phyloP scores from a whole-genome alignment of 2,888 invertebrate genomes.

The Ectropis crepuscularia region DNA sequence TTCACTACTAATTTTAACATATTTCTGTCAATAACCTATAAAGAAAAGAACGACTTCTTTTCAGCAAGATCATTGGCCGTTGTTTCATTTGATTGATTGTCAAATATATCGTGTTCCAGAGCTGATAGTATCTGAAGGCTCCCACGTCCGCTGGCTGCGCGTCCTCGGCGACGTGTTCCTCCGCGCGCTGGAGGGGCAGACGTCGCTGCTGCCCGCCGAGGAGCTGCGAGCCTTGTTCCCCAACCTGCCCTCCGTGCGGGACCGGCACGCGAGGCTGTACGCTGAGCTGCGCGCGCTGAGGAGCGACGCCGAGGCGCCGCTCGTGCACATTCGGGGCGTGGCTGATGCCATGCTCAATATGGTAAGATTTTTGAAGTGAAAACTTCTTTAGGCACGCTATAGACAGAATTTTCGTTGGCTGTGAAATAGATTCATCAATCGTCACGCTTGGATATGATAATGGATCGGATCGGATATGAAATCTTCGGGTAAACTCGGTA shows the following conservation, averaged over 20 bases:
- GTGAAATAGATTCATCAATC: too few relatives aligned
- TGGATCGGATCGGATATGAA: too few relatives aligned
- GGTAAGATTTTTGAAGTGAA: too few relatives aligned
- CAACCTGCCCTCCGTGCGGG: conserved; percentile 92
- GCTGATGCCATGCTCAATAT: conserved; percentile 74
- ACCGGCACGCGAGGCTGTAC: conserved; percentile 69
- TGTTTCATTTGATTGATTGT: neutral
- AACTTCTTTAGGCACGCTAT: too few relatives aligned
- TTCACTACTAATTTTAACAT: too few relatives aligned
- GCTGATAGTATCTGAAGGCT: conserved; percentile 92
- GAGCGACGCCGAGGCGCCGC: conserved; percentile 49
- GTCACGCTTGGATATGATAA: too few relatives aligned
- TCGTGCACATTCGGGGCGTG: conserved; percentile 66
- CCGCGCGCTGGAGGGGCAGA: conserved; percentile 87
- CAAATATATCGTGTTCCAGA: conserved; percentile 69
- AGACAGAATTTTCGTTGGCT: too few relatives aligned
- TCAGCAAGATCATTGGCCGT: too few relatives aligned
- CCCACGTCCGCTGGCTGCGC: conserved; percentile 95
- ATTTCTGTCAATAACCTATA: too few relatives aligned
- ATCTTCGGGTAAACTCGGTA: too few relatives aligned
- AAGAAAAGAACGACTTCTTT: too few relatives aligned
- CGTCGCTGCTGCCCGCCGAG: conserved; percentile 88
- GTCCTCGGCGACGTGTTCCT: conserved; percentile 94
- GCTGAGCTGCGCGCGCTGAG: conserved; percentile 61
- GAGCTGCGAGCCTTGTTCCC: conserved; percentile 92